Percentiles rank a stretch among this genome's conserved stretches.
phyloP scores from a whole-genome alignment of 2,888 invertebrate species.

The Orchestes rusci region DNA sequence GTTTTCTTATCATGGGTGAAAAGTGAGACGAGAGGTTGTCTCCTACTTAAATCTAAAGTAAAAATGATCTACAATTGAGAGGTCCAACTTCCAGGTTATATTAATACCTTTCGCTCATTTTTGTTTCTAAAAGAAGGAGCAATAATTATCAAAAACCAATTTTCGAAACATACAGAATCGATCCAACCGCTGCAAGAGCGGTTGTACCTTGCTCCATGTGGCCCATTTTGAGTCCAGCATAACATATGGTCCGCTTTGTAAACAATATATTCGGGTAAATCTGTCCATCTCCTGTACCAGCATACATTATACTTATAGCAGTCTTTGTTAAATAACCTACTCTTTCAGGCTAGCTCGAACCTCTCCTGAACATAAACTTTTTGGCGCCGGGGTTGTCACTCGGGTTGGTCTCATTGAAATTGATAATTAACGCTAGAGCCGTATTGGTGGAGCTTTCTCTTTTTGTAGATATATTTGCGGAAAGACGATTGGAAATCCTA shows the following conservation, averaged over 20 bases:
- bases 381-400: slow-evolving; percentile 16
- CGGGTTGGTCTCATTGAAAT: slow-evolving; percentile 22
- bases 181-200: slow-evolving; percentile 31
- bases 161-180: slow-evolving; percentile 24
- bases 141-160: slow-evolving; percentile 21
- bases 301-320: slow-evolving; percentile 18
- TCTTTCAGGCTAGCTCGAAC: slow-evolving; percentile 18
- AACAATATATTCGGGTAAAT: slow-evolving; percentile 40
- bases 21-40: slow-evolving; percentile 39
- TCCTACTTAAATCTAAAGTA: slow-evolving; percentile 24
- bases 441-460: neutral
- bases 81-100: neutral
- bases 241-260: slow-evolving; percentile 37
- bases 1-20: no score
- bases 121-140: neutral
- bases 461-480: slow-evolving; percentile 12
- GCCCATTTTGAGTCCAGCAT: slow-evolving; percentile 24
- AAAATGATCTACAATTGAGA: neutral
- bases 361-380: slow-evolving; percentile 18
- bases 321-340: slow-evolving; percentile 17
- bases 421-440: slow-evolving; percentile 8
- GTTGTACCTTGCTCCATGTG: slow-evolving; percentile 30
- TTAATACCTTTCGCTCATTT: slow-evolving; percentile 1
- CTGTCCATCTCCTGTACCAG: slow-evolving; percentile 34
- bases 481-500: slow-evolving; percentile 4